These are phyloP conservation scores for Xiphias gladius DNA, from an alignment of 2,113 vertebrate species.

Conservation along the genomic window DNA sequence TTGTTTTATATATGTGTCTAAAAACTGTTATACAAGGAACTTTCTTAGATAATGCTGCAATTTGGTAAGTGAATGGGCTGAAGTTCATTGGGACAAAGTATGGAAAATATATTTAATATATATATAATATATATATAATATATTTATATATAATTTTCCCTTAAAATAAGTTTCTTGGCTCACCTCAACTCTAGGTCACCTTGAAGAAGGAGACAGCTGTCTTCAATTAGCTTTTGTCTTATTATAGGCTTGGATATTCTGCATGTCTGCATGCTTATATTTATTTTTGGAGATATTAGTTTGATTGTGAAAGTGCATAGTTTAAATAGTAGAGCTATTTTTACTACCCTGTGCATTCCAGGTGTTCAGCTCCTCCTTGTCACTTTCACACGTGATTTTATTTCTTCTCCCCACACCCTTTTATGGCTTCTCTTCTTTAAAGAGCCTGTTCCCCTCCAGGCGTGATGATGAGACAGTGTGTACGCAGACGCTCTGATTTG, in stretches of 20 bases:
- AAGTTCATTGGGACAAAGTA: neutral
- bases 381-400: constrained; percentile 38
- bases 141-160: constrained; percentile 31
- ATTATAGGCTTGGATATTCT: constrained; percentile 39
- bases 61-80: neutral
- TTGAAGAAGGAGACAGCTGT: constrained; percentile 49
- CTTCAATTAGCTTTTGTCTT: constrained; percentile 17
- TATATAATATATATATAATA: no score
- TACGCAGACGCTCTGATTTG: constrained; percentile 14
- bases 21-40: neutral
- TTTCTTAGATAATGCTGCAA: neutral
- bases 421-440: constrained; percentile 29
- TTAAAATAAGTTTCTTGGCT: constrained; percentile 4
- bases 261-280: constrained; percentile 6
- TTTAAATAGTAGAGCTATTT: constrained; percentile 26
- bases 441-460: constrained; percentile 21
- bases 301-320: constrained; percentile 29
- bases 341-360: constrained; percentile 12
- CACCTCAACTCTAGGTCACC: constrained; percentile 40
- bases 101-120: neutral
- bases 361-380: constrained; percentile 32
- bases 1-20: no score
- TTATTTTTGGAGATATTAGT: constrained; percentile 5
- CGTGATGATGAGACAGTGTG: constrained; percentile 8
- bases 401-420: constrained; percentile 14